Evolutionary conservation across 2,888 invertebrate genomes (phyloP), one percentile per base, ranked within the genome.

Genomic region (Trachelus iudaicus): DNA sequence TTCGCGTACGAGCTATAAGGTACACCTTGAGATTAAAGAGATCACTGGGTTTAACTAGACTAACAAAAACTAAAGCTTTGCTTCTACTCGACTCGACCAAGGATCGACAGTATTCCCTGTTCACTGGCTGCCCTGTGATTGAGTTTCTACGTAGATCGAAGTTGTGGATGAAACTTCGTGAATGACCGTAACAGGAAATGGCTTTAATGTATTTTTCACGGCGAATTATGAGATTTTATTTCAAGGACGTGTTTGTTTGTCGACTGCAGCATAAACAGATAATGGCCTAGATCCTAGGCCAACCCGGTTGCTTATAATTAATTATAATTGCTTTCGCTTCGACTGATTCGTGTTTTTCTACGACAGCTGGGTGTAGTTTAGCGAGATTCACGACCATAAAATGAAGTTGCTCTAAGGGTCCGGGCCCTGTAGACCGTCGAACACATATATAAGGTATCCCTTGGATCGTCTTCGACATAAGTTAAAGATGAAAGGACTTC

Each of bases 151-250:
- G 56, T 13, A 23, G n/a, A 23, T 34, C 37, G 13, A 56, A 68
- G 73, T 33, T 23, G 11, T 40, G 77, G 12, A 34, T 34, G 34
- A 75, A 75, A 73, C 31, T 73, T 34, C 37, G 69, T 35, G 77
- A 69, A 75, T 69, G 33, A 37, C 78, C 71, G 75, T 71, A 75
- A 75, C 71, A 69, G 78, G 78, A 78, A 78, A 78, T 75, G 78
- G 75, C 35, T 75, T 78, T 78, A 75, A 78, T 78, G 76, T 34
- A 78, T 73, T 76, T 31, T 40, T 71, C 35, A 31, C 68, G 34
- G 15, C 37, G 69, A 6, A 1, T 40, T 69, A 69, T 69, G 75
- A 73, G 77, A 69, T 31, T 69, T 37, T 68, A 69, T 69, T 56
- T 56, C 56, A 56, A 56, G 56, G 23, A 56, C 56, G 15, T 56